Conservation (phyloP, 2,888 invertebrate species). For the Dastarcus helophoroides region DNA sequence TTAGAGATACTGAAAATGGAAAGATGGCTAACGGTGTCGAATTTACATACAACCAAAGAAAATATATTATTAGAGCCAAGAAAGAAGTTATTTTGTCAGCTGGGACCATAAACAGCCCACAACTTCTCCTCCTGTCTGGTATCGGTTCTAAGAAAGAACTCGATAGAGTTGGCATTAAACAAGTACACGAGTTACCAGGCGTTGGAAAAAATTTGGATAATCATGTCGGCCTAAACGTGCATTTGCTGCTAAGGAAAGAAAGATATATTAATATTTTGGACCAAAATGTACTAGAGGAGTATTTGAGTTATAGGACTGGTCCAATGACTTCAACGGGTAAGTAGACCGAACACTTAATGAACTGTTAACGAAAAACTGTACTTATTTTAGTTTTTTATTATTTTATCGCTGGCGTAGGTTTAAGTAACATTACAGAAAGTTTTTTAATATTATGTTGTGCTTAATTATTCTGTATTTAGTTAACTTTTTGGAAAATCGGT, state of each 20-base stretch:
- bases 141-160: conserved; percentile 52
- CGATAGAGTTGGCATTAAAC: conserved; percentile 45
- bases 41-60: conserved; percentile 43
- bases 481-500: no score
- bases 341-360: no score
- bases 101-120: conserved; percentile 56
- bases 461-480: no score
- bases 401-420: no score
- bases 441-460: no score
- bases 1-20: conserved; percentile 34
- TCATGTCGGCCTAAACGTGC: conserved; percentile 50
- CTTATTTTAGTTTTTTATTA: no score
- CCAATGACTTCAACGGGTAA: conserved; percentile 51
- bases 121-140: conserved; percentile 54
- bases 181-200: conserved; percentile 51
- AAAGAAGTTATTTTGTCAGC: conserved; percentile 51
- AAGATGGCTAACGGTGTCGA: conserved; percentile 49
- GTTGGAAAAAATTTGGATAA: conserved; percentile 60
- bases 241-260: conserved; percentile 43
- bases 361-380: no score
- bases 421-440: no score
- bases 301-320: conserved; percentile 46
- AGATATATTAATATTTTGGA: conserved; percentile 44
- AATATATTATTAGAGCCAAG: conserved; percentile 38
- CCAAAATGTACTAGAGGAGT: conserved; percentile 51